Conservation (phyloP, 2,113 vertebrate genomes). For the Bungarus multicinctus region DNA sequence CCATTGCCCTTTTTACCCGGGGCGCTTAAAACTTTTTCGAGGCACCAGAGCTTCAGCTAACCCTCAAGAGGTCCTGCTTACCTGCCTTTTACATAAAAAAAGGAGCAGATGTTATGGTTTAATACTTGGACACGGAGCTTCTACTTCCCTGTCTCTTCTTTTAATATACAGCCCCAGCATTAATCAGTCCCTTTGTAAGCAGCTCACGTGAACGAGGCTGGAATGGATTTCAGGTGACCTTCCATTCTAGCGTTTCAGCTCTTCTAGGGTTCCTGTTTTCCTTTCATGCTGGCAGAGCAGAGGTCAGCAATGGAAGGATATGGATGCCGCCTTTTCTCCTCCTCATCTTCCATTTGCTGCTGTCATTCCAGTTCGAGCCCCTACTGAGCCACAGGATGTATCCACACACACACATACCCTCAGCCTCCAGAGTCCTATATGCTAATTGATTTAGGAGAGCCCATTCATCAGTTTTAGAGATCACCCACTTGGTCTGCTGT, state of each 20-base stretch:
- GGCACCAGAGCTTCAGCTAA: background rate
- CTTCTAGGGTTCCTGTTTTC: slow-evolving; percentile 71
- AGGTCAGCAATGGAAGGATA: slow-evolving; percentile 70
- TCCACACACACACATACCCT: slow-evolving; percentile 34
- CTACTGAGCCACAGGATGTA: slow-evolving; percentile 72
- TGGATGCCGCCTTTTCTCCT: slow-evolving; percentile 35
- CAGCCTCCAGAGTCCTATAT: slow-evolving; percentile 47
- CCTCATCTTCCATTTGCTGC: slow-evolving; percentile 80
- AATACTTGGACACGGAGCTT: background rate
- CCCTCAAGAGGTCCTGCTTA: background rate
- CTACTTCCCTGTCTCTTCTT: slow-evolving; percentile 8
- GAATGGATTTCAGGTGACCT: slow-evolving; percentile 75
- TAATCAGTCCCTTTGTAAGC: slow-evolving; percentile 58
- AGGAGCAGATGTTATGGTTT: slow-evolving; percentile 3
- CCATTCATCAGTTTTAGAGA: slow-evolving; percentile 62
- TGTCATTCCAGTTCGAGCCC: slow-evolving; percentile 74
- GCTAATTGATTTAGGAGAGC: slow-evolving; percentile 87
- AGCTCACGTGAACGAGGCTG: slow-evolving; percentile 38
- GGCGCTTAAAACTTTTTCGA: background rate
- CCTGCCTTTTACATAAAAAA: slow-evolving; percentile 8
- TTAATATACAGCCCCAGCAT: slow-evolving; percentile 56
- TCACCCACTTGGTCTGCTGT: slow-evolving; percentile 67
- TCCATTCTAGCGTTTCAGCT: slow-evolving; percentile 71
- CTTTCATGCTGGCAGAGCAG: slow-evolving; percentile 79
- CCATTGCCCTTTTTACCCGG: background rate